These are phyloP conservation scores for Hypothenemus hampei DNA, from an alignment of 1,140 invertebrate genomes.

Conservation along the genomic window DNA sequence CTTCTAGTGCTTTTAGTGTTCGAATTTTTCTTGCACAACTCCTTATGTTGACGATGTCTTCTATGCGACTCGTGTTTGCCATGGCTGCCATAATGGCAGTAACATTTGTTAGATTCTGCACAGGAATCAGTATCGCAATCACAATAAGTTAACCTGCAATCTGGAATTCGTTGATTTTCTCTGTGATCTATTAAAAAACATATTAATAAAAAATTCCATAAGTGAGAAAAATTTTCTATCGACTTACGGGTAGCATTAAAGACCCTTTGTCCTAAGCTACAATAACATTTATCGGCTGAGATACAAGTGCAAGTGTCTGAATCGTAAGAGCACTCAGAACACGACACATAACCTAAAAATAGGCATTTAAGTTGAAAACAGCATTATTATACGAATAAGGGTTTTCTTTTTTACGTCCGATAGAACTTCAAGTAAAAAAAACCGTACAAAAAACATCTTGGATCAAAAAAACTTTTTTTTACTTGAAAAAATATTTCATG, in stretches of 20 bases:
- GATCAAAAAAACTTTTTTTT: no score
- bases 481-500: no score
- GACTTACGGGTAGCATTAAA: neutral
- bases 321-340: constrained; percentile 78
- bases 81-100: constrained; percentile 58
- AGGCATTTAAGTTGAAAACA: neutral
- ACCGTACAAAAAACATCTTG: no score
- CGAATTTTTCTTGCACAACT: constrained; percentile 40
- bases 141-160: constrained; percentile 51
- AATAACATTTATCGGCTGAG: constrained; percentile 72
- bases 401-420: no score
- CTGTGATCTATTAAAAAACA: constrained; percentile 16
- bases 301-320: constrained; percentile 71
- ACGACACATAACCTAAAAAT: constrained; percentile 65
- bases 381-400: no score
- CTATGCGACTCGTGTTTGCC: constrained; percentile 51
- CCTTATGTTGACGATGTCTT: constrained; percentile 40
- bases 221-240: neutral
- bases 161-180: constrained; percentile 61
- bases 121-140: constrained; percentile 82
- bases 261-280: constrained; percentile 52
- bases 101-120: constrained; percentile 83
- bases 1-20: constrained; percentile 52
- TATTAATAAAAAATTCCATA: no score
- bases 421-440: no score